Evolutionary conservation across 2,797 vertebrate species (phyloP), one percentile per base, ranked within the genome.

Genomic region (Hyperoplus lanceolatus): DNA sequence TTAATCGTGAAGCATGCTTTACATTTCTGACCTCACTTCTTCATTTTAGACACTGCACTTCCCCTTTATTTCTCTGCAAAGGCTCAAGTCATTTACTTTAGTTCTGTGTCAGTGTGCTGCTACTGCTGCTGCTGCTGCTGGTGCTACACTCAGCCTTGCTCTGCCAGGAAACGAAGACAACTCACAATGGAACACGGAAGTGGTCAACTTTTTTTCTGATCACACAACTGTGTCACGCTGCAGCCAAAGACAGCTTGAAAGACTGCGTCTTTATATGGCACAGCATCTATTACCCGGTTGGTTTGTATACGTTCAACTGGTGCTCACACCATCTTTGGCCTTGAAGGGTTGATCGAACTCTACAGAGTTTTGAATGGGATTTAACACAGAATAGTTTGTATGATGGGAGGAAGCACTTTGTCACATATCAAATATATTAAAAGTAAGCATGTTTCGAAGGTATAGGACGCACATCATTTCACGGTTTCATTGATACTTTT

Each of bases 121-220:
- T 29, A 29, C 29, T 29, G 29, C 29, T 29, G 29, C 29, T 29
- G 29, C 29, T 29, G 29, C 9, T 8, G 59, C 64, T 58, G 0
- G 13, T 21, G 2, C 42, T 14, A 68, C 48, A 10, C 56, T 48
- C 15, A 29, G 45, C 57, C 10, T 49, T 4, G 76, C 45, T 72
- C 78, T 86, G 79, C 70, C 90, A 94, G 91, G 90, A 93, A 93
- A 82, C 87, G 55, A 80, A 88, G 81, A 45, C 57, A 64, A 74
- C 80, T 91, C 85, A 89, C 86, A 94, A 77, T 89, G 90, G 88
- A 94, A 94, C 87, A 85, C 88, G 93, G 94, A 96, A 96, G 94
- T 92, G 92, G 92, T 92, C 78, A 72, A 77, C 48, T 29, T 65
- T 84, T 55, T 29, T 65, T 84, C 53, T 48, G 48, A 58, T 83